Percentiles rank a stretch among this genome's conserved stretches.
These are phyloP conservation scores for Amblyjoppa proteus DNA, from an alignment of 2,888 invertebrate species.

Conservation along the genomic window DNA sequence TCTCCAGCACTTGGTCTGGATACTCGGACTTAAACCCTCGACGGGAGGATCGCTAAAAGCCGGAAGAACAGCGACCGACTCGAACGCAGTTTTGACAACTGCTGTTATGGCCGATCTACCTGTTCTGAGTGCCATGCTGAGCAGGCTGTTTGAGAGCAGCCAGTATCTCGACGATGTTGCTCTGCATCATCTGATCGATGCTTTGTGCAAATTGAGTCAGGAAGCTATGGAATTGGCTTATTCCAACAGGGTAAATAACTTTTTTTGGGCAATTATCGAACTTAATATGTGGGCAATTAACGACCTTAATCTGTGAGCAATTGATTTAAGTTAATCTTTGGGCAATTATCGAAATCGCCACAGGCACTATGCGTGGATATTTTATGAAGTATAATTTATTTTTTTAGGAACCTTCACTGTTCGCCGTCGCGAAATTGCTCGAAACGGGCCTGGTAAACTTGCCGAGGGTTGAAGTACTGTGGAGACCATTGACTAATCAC, in stretches of 20 bases:
- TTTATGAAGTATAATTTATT: not conserved
- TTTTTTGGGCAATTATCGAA: not conserved
- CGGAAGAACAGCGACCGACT: slow-evolving; percentile 91
- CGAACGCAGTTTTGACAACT: slow-evolving; percentile 96
- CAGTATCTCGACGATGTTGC: slow-evolving; percentile 97
- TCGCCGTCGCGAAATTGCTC: slow-evolving; percentile 99
- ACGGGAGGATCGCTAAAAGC: slow-evolving; percentile 97
- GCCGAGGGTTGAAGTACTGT: slow-evolving; percentile 96
- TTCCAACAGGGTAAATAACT: slow-evolving; percentile 91
- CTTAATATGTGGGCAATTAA: too few relatives aligned
- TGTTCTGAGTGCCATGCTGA: slow-evolving; percentile 94
- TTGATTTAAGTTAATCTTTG: too few relatives aligned
- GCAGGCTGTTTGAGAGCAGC: slow-evolving; percentile 97
- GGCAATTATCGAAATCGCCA: not conserved
- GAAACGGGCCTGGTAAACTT: slow-evolving; percentile 98
- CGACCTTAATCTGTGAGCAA: too few relatives aligned
- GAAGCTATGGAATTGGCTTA: slow-evolving; percentile 99
- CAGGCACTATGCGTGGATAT: not conserved
- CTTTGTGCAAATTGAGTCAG: slow-evolving; percentile 97
- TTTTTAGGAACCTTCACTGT: slow-evolving; percentile 95
- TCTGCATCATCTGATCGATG: slow-evolving; percentile 97
- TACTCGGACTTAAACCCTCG: slow-evolving; percentile 97
- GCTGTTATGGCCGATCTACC: slow-evolving; percentile 99
- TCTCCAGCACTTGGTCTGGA: slow-evolving; percentile 97
- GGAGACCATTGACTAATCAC: slow-evolving; percentile 98